phyloP scores from a whole-genome alignment of 2,888 invertebrate genomes.

The Blastobasis lacticolella region DNA sequence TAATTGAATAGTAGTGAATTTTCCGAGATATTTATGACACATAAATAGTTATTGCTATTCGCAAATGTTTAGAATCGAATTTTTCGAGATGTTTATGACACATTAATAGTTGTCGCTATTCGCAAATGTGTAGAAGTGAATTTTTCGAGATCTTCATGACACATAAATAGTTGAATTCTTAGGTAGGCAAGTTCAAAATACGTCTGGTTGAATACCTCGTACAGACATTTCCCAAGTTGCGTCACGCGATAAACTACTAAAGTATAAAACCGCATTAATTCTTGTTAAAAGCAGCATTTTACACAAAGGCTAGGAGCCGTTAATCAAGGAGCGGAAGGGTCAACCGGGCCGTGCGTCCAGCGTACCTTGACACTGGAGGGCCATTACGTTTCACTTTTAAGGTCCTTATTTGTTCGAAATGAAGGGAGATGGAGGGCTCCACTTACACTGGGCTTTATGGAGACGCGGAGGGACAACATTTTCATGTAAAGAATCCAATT shows the following conservation, averaged over 20 bases:
- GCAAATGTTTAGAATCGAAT: too few relatives aligned
- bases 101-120: too few relatives aligned
- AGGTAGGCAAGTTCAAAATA: too few relatives aligned
- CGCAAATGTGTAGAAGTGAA: too few relatives aligned
- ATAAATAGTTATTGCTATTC: too few relatives aligned
- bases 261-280: conserved; percentile 34
- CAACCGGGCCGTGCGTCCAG: conserved; percentile 24
- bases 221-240: too few relatives aligned
- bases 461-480: conserved; percentile 41
- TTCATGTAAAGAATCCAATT: conserved; percentile 62
- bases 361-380: conserved; percentile 21
- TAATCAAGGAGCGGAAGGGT: conserved; percentile 56
- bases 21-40: too few relatives aligned
- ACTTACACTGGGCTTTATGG: conserved; percentile 23
- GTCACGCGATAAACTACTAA: not conserved
- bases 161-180: too few relatives aligned
- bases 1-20: too few relatives aligned
- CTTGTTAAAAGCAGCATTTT: conserved; percentile 37
- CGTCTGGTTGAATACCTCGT: too few relatives aligned
- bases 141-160: too few relatives aligned
- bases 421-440: conserved; percentile 22
- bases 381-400: conserved; percentile 15
- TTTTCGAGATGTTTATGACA: too few relatives aligned
- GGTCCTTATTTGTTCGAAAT: not conserved
- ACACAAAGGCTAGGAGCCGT: conserved; percentile 38